Conservation (phyloP, 2,113 vertebrate genomes). For the Arizona elegans region DNA sequence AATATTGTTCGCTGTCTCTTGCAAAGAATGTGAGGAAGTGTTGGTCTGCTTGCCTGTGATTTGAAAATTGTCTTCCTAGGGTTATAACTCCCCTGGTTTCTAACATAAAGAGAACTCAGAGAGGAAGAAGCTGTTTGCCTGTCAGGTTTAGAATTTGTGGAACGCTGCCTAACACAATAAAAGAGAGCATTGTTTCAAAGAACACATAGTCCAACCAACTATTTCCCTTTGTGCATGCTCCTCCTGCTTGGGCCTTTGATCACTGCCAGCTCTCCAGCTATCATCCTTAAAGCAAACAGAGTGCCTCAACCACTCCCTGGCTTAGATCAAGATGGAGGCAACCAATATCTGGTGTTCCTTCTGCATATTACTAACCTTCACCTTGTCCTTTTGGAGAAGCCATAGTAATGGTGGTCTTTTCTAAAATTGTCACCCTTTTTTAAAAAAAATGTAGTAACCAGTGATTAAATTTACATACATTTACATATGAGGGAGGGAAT, state of each 20-base stretch:
- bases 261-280: slow-evolving; percentile 47
- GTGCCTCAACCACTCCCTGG: slow-evolving; percentile 53
- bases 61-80: slow-evolving; percentile 28
- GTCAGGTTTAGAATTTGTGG: slow-evolving; percentile 53
- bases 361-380: background rate
- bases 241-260: slow-evolving; percentile 63
- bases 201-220: slow-evolving; percentile 60
- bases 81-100: slow-evolving; percentile 10
- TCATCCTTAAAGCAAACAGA: slow-evolving; percentile 63
- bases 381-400: background rate
- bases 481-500: background rate
- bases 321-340: slow-evolving; percentile 35
- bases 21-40: slow-evolving; percentile 34
- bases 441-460: background rate
- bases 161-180: slow-evolving; percentile 59
- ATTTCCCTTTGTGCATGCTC: slow-evolving; percentile 30
- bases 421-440: background rate
- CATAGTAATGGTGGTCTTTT: background rate
- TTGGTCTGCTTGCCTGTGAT: slow-evolving; percentile 1
- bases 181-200: slow-evolving; percentile 54
- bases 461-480: background rate
- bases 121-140: slow-evolving; percentile 32
- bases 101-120: slow-evolving; percentile 25
- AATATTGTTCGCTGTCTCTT: slow-evolving; percentile 16
- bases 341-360: background rate